phyloP scores from a whole-genome alignment of 2,797 vertebrate genomes.

The Enteromius radiatus region DNA sequence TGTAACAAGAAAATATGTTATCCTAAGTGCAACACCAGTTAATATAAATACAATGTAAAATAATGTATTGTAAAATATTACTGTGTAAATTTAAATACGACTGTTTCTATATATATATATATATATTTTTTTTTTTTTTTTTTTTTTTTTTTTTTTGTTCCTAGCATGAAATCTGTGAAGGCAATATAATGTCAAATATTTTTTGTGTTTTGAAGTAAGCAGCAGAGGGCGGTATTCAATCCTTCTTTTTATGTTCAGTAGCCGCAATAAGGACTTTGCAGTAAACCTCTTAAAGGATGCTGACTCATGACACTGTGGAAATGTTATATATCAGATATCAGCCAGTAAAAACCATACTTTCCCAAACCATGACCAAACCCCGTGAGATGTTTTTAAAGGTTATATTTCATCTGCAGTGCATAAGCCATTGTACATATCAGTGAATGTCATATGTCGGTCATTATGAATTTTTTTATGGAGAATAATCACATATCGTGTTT shows the following conservation, averaged over 20 bases:
- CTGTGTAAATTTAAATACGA: background rate
- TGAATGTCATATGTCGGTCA: background rate
- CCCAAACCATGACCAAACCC: slow-evolving; percentile 23
- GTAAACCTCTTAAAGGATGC: slow-evolving; percentile 30
- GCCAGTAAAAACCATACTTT: slow-evolving; percentile 3
- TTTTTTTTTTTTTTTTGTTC: background rate
- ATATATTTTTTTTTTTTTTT: background rate
- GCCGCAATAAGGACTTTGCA: slow-evolving; percentile 7
- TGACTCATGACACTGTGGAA: slow-evolving; percentile 47
- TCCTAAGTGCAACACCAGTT: background rate
- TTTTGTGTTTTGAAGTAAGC: slow-evolving; percentile 48
- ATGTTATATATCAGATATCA: slow-evolving; percentile 43
- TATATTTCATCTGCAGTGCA: background rate
- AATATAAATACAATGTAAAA: background rate
- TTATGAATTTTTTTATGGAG: background rate
- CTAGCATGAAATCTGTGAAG: background rate
- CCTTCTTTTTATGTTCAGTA: background rate
- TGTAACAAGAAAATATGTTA: background rate
- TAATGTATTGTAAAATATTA: background rate
- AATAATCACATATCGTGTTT: background rate
- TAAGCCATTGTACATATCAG: background rate
- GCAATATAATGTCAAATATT: background rate
- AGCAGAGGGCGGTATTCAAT: slow-evolving; percentile 73
- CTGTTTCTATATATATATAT: background rate
- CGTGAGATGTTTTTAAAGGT: background rate